Percentiles rank a stretch among this genome's conserved stretches.
These are phyloP conservation scores for Colius striatus DNA, from an alignment of 2,113 vertebrate species.

Conservation along the genomic window DNA sequence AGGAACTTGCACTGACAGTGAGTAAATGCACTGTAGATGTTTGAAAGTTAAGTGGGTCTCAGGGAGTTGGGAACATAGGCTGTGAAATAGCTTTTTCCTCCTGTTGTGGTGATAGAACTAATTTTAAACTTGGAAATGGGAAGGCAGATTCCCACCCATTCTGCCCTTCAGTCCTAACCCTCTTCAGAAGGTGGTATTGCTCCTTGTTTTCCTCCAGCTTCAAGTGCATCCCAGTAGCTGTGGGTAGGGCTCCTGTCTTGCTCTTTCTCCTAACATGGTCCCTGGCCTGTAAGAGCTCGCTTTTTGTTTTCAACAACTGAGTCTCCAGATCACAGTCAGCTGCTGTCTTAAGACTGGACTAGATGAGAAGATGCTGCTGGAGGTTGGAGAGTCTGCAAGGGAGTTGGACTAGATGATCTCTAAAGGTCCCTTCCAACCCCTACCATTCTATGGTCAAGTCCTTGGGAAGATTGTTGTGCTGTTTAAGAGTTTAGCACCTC, in stretches of 20 bases:
- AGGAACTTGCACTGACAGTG: background rate
- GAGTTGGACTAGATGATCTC: too few species aligned
- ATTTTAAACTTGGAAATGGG: background rate
- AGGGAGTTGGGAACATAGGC: background rate
- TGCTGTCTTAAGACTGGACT: background rate
- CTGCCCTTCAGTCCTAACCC: rapidly evolving
- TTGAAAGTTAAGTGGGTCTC: slow-evolving; percentile 5
- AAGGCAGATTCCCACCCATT: background rate
- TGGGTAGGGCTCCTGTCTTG: background rate
- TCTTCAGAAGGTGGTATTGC: background rate
- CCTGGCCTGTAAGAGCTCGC: background rate
- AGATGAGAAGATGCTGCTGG: background rate
- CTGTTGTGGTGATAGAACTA: background rate
- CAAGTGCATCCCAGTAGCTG: background rate
- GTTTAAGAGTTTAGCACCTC: background rate
- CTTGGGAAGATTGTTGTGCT: background rate
- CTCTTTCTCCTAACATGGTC: rapidly evolving
- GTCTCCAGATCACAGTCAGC: background rate
- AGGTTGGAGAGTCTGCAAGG: background rate
- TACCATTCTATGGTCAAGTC: background rate
- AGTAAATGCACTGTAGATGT: background rate
- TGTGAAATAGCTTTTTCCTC: background rate
- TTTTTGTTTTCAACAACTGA: background rate
- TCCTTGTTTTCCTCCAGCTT: background rate
- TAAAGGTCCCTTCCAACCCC: too few species aligned